Percentiles rank a stretch among this genome's conserved stretches.
phyloP scores from a whole-genome alignment of 2,113 vertebrate species.

The Strix aluco region DNA sequence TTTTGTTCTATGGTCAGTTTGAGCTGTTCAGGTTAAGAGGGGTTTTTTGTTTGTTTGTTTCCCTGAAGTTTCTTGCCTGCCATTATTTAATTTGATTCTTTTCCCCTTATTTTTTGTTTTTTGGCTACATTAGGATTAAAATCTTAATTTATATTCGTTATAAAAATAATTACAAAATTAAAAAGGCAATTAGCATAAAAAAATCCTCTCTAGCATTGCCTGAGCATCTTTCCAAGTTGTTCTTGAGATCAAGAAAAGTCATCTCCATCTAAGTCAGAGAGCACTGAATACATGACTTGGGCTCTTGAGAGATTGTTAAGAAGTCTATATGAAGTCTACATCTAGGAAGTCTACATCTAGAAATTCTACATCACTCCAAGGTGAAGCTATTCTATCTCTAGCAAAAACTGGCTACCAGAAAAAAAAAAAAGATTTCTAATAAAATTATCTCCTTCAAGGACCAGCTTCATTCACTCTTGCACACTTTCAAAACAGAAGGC shows the following conservation, averaged over 20 bases:
- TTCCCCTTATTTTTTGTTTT: not conserved
- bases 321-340: not conserved
- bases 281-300: not conserved
- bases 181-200: not conserved
- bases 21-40: not conserved
- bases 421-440: not conserved
- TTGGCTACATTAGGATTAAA: not conserved
- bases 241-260: not conserved
- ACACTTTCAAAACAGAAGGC: not conserved
- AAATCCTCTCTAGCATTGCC: not conserved
- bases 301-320: not conserved
- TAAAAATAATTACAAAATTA: not conserved
- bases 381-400: not conserved
- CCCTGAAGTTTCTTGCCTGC: not conserved
- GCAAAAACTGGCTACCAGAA: not conserved
- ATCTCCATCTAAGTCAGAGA: not conserved
- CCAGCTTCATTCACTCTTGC: not conserved
- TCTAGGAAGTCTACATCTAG: not conserved
- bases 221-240: not conserved
- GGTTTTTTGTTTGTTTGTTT: not conserved
- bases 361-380: not conserved
- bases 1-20: not conserved
- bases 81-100: not conserved
- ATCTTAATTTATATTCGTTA: not conserved
- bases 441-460: not conserved